phyloP scores from a whole-genome alignment of 2,797 vertebrate genomes.

The Sylvia borin region DNA sequence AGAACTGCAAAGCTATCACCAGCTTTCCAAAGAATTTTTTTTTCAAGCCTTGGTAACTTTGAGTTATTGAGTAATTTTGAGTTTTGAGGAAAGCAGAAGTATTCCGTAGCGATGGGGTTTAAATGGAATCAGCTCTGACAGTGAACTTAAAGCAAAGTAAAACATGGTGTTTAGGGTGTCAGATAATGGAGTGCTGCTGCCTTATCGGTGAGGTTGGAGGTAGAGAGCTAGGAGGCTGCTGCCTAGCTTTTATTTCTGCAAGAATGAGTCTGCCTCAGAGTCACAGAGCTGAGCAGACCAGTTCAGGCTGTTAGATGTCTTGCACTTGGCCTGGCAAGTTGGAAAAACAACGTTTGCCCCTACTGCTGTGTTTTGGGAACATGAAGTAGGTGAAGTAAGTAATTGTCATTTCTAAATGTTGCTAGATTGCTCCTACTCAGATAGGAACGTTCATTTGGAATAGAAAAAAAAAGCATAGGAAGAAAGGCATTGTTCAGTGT shows the following conservation, averaged over 20 bases:
- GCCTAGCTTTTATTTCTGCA: background rate
- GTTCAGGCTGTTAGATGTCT: background rate
- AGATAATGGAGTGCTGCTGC: background rate
- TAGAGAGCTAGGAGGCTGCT: background rate
- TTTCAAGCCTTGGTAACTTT: background rate
- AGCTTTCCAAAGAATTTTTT: background rate
- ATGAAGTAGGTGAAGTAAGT: rapidly evolving
- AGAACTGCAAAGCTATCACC: background rate
- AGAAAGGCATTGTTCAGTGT: background rate
- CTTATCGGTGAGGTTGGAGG: background rate
- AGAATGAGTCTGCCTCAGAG: background rate
- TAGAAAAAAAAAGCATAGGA: background rate
- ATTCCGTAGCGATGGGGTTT: background rate
- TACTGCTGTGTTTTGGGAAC: background rate
- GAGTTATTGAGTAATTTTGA: background rate
- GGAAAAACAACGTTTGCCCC: background rate
- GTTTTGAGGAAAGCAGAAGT: background rate
- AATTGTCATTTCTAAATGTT: rapidly evolving
- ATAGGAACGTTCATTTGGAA: background rate
- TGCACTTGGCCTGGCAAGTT: background rate
- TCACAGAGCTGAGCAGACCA: background rate
- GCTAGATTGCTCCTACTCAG: background rate
- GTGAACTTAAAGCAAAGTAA: background rate
- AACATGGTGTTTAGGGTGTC: background rate
- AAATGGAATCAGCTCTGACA: background rate